These are phyloP conservation scores for Pseudomyrmex sp. DNA, from an alignment of 1,140 invertebrate genomes.

Conservation along the genomic window DNA sequence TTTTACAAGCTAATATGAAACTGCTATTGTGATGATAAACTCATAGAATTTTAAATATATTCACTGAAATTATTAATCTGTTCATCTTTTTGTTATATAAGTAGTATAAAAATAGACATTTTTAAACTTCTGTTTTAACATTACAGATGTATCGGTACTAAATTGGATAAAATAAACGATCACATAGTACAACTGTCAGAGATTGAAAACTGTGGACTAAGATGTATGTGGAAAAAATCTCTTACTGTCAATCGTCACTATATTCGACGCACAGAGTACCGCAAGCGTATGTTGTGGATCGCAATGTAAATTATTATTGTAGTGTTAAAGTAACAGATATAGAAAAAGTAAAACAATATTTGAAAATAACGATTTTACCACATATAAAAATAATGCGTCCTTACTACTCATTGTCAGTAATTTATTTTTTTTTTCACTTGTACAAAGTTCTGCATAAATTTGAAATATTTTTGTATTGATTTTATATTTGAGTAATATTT, in stretches of 20 bases:
- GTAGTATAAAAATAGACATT: background rate
- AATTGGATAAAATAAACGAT: constrained; percentile 23
- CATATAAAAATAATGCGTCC: too few species aligned
- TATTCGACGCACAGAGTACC: background rate
- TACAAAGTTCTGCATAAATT: too few species aligned
- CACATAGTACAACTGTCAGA: background rate
- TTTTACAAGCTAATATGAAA: too few species aligned
- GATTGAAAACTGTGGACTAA: constrained; percentile 5
- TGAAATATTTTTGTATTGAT: background rate
- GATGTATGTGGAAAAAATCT: background rate
- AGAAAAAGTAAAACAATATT: background rate
- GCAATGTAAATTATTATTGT: constrained; percentile 24
- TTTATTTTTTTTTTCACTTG: background rate
- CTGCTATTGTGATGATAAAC: background rate
- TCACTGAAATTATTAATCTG: too few species aligned
- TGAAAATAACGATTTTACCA: background rate
- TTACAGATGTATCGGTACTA: constrained; percentile 18
- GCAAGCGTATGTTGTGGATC: constrained; percentile 14
- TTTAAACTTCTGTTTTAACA: background rate
- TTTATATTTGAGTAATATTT: too few species aligned
- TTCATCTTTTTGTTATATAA: background rate
- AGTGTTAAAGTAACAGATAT: background rate
- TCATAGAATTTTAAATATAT: background rate
- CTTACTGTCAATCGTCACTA: background rate
- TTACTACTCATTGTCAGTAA: too few species aligned